Conservation (phyloP, 2,888 invertebrate genomes). For the Cryptophagus acutangulus region DNA sequence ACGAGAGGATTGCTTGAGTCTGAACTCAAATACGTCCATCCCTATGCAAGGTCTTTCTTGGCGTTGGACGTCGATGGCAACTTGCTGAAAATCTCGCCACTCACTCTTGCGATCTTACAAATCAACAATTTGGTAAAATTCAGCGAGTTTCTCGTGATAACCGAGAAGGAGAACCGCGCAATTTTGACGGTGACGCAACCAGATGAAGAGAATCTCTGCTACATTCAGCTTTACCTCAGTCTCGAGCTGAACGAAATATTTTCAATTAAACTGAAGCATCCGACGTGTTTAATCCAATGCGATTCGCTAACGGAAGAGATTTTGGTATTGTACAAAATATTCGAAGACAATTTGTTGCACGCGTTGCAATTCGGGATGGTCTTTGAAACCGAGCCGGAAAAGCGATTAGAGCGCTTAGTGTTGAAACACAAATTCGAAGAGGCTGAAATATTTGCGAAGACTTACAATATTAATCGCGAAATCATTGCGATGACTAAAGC, state of each 20-base stretch:
- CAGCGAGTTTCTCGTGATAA: neutral
- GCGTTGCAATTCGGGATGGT: slow-evolving; percentile 38
- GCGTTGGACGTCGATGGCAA: slow-evolving; percentile 24
- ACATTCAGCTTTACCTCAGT: neutral
- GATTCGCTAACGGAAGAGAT: slow-evolving; percentile 35
- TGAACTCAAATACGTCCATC: no score
- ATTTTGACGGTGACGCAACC: no score
- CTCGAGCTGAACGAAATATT: neutral
- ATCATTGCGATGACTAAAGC: slow-evolving; percentile 48
- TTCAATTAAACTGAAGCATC: neutral
- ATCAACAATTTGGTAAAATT: slow-evolving; percentile 14
- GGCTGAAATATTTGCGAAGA: slow-evolving; percentile 49
- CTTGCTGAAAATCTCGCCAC: slow-evolving; percentile 23
- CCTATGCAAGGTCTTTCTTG: slow-evolving; percentile 30
- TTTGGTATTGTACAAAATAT: slow-evolving; percentile 33
- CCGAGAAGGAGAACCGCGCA: no score
- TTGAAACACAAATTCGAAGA: slow-evolving; percentile 48
- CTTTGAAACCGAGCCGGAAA: slow-evolving; percentile 48
- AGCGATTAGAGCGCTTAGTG: slow-evolving; percentile 47
- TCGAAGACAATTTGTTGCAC: slow-evolving; percentile 18
- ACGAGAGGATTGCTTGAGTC: no score
- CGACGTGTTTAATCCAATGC: slow-evolving; percentile 25
- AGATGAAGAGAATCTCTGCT: neutral
- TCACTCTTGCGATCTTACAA: slow-evolving; percentile 21
- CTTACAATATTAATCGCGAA: slow-evolving; percentile 42